Evolutionary conservation across 2,888 invertebrate species (phyloP), one percentile per base, ranked within the genome.

Genomic region (Linnaemya tessellans): DNA sequence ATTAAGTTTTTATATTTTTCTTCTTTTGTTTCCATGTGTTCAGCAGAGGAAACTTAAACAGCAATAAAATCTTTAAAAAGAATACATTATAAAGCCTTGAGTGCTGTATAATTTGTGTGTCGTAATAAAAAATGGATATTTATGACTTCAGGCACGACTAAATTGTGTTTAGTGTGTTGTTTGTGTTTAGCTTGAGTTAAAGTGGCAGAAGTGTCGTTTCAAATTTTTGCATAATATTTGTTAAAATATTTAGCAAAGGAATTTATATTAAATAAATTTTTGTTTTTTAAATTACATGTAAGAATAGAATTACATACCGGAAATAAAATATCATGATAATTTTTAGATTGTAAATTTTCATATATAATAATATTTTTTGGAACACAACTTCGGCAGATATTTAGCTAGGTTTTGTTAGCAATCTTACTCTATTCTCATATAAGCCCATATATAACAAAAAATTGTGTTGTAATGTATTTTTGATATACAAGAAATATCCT

Each of bases 1-100:
- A 80, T 79, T 85, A 85, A 82, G 85, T 67, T 85, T 65, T 64
- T 60, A 18, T 11, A 38, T 20, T 15, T 54, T 35, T 51, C 5
- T 20, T 18, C 3, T 9, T 67, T 58, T 56, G 20, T 22, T 49
- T 20, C 60, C 30, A n/a, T 9, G n/a, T 51, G 15, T 54, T 49
- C 20, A 20, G 15, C 22, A 68, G 70, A 20, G 70, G n/a, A 79
- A 62, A 30, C 18, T 60, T 30, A 54, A 62, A 70, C 41, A 35
- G 30, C 70, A 60, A 54, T 25, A 70, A 68, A 51, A 15, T 20
- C 51, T 68, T 51, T 51, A 60, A 11, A 18, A 20, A 18, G 25
- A 51, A 41, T 41, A 43, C 43, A 43, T 46, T 43, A 25, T 13
- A 20, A 38, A 13, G 51, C 25, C 25, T 49, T 20, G n/a, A 60